Base-by-base conservation (phyloP, 1,140 invertebrate genomes). In the Aphidius ervi region DNA sequence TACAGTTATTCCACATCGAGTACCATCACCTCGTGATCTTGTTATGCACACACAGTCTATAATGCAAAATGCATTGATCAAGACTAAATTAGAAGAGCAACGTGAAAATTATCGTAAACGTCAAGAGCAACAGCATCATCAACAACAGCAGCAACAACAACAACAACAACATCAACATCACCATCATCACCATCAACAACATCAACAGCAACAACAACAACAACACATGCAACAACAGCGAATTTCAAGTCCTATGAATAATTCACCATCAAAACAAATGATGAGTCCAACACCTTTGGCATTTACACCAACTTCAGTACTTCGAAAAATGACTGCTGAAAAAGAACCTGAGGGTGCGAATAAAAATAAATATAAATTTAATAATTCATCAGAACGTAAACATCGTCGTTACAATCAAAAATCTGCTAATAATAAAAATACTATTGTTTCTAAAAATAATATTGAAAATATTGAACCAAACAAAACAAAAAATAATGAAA, bases 271-370 rank as follows among this genome's bases (percentile, higher is more conserved):
- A 7, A 80, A 80, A 65, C 77, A 79, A 59, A 75, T 74, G 5
- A 64, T 75, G 63, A 78, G 76, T 46, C 83, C 87, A 7, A 87
- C 88, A 43, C 87, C 87, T 6, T 80, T 91, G 59, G 88, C 92
- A 5, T 95, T 95, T 76, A 95, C 92, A 4, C 93, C 93, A 49
- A 95, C 93, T 7, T 94, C 93, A 48, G 88, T 94, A 43, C 83
- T 97, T 69, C 85, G 93, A 41, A 97, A 95, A 79, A 94, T 95
- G 92, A 94, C 92, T 46, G 92, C 91, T 23, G 93, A 95, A 67
- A 93, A 92, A 74, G 88, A 91, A 65, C 80, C 76, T 40, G 85
- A 85, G 65, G 76, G 75, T 80, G 74, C 72, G 78, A 74, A 74
- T 68, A 65, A 68, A 52, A 68, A 65, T 58, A 61, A 61, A 59